These are phyloP conservation scores for Ametastegia equiseti DNA, from an alignment of 2,888 invertebrate species.

Conservation along the genomic window DNA sequence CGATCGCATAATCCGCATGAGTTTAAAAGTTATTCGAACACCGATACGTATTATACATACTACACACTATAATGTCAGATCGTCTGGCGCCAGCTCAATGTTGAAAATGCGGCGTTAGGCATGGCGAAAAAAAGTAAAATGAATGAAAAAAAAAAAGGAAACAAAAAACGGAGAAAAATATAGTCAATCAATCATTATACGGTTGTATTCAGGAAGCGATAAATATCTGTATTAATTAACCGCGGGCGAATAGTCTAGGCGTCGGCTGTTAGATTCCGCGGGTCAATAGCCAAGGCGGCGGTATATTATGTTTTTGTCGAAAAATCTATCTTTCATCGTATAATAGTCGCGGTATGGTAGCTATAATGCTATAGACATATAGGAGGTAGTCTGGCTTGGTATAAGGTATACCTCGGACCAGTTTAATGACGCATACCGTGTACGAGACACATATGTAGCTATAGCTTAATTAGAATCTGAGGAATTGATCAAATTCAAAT, in stretches of 20 bases:
- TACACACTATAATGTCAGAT: too few species aligned
- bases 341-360: too few species aligned
- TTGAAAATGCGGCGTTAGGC: too few species aligned
- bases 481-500: not conserved
- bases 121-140: too few species aligned
- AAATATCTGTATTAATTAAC: conserved; percentile 42
- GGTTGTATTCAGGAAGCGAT: conserved; percentile 5
- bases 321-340: not conserved
- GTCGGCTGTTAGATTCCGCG: conserved; percentile 14
- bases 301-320: conserved; percentile 7
- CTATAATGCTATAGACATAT: too few species aligned
- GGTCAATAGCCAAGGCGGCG: conserved; percentile 33
- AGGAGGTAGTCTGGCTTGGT: too few species aligned
- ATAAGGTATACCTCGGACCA: not conserved
- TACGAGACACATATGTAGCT: not conserved
- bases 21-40: too few species aligned
- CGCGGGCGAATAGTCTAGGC: not conserved
- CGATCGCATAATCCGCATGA: too few species aligned
- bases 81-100: too few species aligned
- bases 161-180: too few species aligned
- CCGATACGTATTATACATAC: too few species aligned
- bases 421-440: not conserved
- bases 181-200: too few species aligned
- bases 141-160: not conserved
- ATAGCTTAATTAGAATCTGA: not conserved